Conservation (phyloP, 2,113 vertebrate genomes). For the Zeus faber region DNA sequence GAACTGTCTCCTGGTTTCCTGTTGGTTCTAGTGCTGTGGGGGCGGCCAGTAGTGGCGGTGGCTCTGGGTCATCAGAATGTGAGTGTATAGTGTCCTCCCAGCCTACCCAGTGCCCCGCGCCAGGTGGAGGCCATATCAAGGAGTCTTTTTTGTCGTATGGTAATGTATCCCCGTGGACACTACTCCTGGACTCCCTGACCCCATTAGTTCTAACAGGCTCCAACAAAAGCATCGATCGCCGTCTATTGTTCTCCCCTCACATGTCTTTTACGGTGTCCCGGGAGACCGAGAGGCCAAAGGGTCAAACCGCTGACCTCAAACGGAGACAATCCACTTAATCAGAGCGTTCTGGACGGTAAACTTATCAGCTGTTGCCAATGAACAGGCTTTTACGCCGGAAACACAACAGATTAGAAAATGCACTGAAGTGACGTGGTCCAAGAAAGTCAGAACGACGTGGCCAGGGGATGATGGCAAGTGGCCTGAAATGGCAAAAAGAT, state of each 20-base stretch:
- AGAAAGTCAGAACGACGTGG: too few species aligned
- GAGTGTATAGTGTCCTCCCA: slow-evolving; percentile 51
- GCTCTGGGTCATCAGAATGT: slow-evolving; percentile 46
- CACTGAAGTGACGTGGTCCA: too few species aligned
- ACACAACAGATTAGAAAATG: too few species aligned
- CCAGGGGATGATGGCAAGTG: too few species aligned
- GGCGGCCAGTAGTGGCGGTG: slow-evolving; percentile 53
- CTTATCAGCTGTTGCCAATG: too few species aligned
- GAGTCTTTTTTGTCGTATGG: too few species aligned
- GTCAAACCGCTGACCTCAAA: slow-evolving; percentile 2
- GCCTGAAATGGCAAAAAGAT: too few species aligned
- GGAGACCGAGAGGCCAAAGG: slow-evolving; percentile 37
- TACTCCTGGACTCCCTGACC: too few species aligned
- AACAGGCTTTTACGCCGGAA: too few species aligned
- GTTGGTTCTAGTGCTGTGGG: slow-evolving; percentile 69
- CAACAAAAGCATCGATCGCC: background rate
- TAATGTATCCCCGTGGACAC: too few species aligned
- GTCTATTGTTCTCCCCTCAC: background rate
- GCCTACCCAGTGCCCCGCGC: slow-evolving; percentile 35
- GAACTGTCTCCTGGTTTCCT: slow-evolving; percentile 50
- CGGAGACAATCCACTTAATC: background rate
- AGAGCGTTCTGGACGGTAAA: background rate
- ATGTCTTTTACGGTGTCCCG: background rate
- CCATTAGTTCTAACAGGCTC: background rate
- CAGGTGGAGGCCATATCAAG: too few species aligned